Percentiles rank a stretch among this genome's conserved stretches.
Evolutionary conservation across 2,113 vertebrate genomes (phyloP).

Genomic region (Trematomus loennbergii): DNA sequence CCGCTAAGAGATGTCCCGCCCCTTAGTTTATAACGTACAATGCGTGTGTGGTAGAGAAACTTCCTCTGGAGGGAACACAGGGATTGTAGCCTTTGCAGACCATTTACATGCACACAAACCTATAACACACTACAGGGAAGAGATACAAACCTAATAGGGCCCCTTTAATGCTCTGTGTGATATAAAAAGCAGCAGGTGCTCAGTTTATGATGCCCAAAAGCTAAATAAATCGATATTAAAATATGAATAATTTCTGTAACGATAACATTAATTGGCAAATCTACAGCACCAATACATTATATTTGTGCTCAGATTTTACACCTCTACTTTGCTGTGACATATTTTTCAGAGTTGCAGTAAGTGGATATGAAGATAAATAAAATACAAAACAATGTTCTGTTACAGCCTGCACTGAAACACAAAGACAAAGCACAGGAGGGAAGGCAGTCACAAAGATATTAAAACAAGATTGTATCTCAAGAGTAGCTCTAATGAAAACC

Average conservation of each 20-base stretch:
- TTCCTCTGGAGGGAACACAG: no score
- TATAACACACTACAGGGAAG: no score
- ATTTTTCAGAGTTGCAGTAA: background rate
- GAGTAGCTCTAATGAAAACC: constrained; percentile 2
- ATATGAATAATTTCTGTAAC: background rate
- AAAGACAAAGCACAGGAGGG: background rate
- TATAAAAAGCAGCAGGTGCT: background rate
- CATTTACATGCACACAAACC: no score
- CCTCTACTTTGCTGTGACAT: background rate
- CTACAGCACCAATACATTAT: background rate
- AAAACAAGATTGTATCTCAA: background rate
- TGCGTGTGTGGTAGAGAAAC: no score
- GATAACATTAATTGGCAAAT: background rate
- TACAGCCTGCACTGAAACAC: background rate
- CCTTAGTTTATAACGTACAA: no score
- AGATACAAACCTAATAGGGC: no score
- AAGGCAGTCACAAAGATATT: background rate
- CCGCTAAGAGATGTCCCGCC: no score
- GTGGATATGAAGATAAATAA: background rate
- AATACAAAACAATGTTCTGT: background rate
- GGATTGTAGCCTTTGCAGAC: no score
- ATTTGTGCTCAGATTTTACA: background rate
- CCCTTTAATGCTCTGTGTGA: background rate
- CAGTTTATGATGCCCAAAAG: background rate
- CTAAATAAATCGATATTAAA: background rate